These are phyloP conservation scores for Charina bottae DNA, from an alignment of 2,113 vertebrate species.

Conservation along the genomic window DNA sequence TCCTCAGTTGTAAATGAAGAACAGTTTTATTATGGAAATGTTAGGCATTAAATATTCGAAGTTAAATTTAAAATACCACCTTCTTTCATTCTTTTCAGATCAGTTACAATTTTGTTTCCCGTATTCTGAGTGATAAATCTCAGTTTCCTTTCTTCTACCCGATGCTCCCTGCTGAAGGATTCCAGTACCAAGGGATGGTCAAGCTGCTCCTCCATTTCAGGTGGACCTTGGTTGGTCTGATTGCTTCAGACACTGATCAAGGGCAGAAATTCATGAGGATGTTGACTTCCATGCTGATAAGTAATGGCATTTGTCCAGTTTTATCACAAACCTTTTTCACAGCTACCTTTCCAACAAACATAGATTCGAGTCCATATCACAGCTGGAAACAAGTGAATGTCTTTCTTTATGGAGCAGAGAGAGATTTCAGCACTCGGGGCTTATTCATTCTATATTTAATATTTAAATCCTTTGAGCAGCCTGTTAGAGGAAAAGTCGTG, in stretches of 20 bases:
- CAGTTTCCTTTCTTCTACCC: not conserved
- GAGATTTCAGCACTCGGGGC: not conserved
- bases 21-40: not conserved
- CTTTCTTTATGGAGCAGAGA: not conserved
- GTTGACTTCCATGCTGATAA: not conserved
- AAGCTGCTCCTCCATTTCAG: not conserved
- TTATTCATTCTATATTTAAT: not conserved
- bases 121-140: not conserved
- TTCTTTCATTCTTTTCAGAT: not conserved
- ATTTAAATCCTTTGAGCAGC: not conserved
- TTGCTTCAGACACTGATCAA: not conserved
- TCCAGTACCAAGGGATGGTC: not conserved
- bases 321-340: not conserved
- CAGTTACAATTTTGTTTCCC: not conserved
- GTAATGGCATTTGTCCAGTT: not conserved
- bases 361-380: not conserved
- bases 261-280: not conserved
- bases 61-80: not conserved
- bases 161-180: not conserved
- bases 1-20: not conserved
- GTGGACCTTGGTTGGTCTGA: not conserved
- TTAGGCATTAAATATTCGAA: not conserved
- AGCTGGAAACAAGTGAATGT: not conserved
- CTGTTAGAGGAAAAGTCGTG: not conserved
- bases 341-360: not conserved